Evolutionary conservation across 2,797 vertebrate genomes (phyloP), one percentile per base, ranked within the genome.

Genomic region (Hemibagrus guttatus): DNA sequence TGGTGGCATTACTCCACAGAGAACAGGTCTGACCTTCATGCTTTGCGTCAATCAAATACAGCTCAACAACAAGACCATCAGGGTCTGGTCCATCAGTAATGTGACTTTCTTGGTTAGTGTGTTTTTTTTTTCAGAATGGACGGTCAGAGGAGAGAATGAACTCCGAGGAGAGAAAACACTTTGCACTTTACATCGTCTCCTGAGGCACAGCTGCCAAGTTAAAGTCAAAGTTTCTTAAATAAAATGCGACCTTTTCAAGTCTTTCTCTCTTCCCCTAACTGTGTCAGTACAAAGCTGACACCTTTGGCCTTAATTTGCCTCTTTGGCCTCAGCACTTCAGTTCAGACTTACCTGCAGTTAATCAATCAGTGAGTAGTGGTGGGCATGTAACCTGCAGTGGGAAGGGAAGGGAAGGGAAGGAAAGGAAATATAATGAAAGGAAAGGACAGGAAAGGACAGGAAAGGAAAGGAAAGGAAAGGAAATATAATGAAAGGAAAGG

Each of bases 21-120:
- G 64, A 85, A 66, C 31, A 83, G 64, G 35, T 61, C 39, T n/a
- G 84, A 79, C 13, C n/a, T 61, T 86, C 64, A 84, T 82, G 13
- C 56, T 31, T 72, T 64, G 68, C 14, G 21, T 66, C 31, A 56
- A n/a, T 76, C 31, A 54, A 83, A 42, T 81, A 59, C 68, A 71
- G 17, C 54, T 46, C 54, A 49, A 49, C 42, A 63, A 46, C 13
- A 81, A 81, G 59, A 64, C 23, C 59, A 76, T 64, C 46, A 75
- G 46, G 7, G 31, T 46, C 58, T 9, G 58, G 56, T 23, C 56
- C 16, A 42, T 82, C 46, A 88, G 59, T 68, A 26, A 28, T 42
- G 17, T 61, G 21, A 56, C 26, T 39, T 35, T 58, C 71, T 66
- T 16, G 78, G 68, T 21, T 81, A 31, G 21, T 61, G 56, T 6